These are phyloP conservation scores for Pyxicephalus adspersus DNA, from an alignment of 2,113 vertebrate species.

Conservation along the genomic window DNA sequence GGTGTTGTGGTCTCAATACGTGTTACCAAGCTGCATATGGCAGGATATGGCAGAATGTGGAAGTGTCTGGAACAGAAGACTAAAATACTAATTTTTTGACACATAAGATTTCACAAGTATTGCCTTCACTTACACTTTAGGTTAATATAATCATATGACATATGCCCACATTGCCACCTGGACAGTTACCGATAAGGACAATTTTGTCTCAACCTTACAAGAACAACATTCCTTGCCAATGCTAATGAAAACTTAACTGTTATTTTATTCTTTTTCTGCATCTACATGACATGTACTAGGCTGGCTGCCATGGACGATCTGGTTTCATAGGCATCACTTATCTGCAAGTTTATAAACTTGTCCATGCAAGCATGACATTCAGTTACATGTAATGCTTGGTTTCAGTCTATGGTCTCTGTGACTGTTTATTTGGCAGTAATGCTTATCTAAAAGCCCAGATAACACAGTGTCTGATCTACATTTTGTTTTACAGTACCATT, in stretches of 20 bases:
- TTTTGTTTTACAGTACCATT: too few relatives aligned
- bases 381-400: conserved; percentile 7
- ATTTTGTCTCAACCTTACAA: conserved; percentile 27
- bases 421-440: neutral
- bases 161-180: neutral
- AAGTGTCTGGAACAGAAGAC: too few relatives aligned
- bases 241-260: conserved; percentile 42
- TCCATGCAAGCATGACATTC: conserved; percentile 39
- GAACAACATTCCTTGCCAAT: conserved; percentile 29
- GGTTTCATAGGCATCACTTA: conserved; percentile 49
- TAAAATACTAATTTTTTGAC: too few relatives aligned
- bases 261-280: conserved; percentile 36
- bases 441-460: neutral
- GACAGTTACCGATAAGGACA: conserved; percentile 3
- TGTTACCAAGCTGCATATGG: too few relatives aligned
- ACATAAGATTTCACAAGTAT: too few relatives aligned
- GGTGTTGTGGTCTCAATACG: too few relatives aligned
- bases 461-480: too few relatives aligned
- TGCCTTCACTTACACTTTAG: too few relatives aligned
- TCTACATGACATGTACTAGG: conserved; percentile 45
- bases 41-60: too few relatives aligned
- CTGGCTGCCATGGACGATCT: conserved; percentile 38
- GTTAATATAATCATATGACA: too few relatives aligned
- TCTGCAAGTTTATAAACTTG: conserved; percentile 42
- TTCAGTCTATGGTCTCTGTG: neutral